Evolutionary conservation across 2,797 vertebrate species (phyloP).

Genomic region (Tapera naevia): DNA sequence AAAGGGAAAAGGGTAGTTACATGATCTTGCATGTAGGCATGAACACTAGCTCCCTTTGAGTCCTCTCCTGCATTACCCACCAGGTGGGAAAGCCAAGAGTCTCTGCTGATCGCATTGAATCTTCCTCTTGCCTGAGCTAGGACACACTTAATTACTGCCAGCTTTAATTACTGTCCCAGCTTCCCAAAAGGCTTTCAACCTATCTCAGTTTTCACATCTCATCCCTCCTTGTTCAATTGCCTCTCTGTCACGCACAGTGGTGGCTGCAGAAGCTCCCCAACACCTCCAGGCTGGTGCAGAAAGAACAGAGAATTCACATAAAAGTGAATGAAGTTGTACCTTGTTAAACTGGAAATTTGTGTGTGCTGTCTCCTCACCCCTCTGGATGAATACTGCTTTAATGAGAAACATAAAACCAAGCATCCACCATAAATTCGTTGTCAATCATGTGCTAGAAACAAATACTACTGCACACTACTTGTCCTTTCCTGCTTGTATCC

Average conservation of each 20-base stretch:
- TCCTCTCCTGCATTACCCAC: neutral
- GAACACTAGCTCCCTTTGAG: rapidly evolving
- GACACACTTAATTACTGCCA: constrained; percentile 15
- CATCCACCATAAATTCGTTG: neutral
- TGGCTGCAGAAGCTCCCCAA: neutral
- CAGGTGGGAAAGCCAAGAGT: neutral
- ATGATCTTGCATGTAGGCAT: rapidly evolving
- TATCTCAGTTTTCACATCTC: neutral
- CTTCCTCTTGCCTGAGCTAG: neutral
- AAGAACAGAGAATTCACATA: neutral
- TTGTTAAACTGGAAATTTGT: neutral
- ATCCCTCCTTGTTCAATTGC: neutral
- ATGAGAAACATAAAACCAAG: neutral
- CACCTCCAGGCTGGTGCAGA: neutral
- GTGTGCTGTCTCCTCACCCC: neutral
- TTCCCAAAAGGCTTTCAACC: neutral
- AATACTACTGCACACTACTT: neutral
- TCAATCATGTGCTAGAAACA: neutral
- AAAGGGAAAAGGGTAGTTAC: neutral
- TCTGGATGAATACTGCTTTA: neutral
- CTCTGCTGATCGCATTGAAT: neutral
- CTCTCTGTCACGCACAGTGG: rapidly evolving
- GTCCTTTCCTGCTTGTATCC: neutral
- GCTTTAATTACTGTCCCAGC: constrained; percentile 42
- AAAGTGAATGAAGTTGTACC: neutral